Conservation (phyloP, 2,797 vertebrate genomes). For the Craterocephalus amniculus region DNA sequence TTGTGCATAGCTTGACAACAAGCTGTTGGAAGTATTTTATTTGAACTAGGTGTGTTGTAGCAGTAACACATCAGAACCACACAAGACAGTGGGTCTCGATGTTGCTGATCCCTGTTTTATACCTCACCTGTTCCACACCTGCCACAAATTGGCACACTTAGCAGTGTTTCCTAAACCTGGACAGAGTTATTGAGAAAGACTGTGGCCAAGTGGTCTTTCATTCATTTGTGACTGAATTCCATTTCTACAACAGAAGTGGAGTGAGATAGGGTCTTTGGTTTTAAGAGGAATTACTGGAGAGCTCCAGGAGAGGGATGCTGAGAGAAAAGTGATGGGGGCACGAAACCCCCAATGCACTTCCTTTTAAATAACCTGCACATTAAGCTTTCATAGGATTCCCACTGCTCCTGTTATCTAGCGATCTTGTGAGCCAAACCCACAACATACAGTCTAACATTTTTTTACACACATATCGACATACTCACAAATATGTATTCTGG, state of each 20-base stretch:
- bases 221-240: constrained; percentile 52
- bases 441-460: constrained; percentile 35
- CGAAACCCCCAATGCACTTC: constrained; percentile 73
- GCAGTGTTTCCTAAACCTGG: constrained; percentile 36
- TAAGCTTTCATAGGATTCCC: constrained; percentile 79
- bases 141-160: constrained; percentile 22
- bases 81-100: not conserved
- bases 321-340: constrained; percentile 62
- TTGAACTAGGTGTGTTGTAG: not conserved
- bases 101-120: not conserved
- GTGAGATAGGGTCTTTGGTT: constrained; percentile 44
- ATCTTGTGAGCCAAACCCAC: constrained; percentile 52
- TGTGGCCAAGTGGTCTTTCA: constrained; percentile 50
- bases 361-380: constrained; percentile 79
- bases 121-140: constrained; percentile 10
- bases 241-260: constrained; percentile 41
- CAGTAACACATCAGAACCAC: not conserved
- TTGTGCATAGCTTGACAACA: too few relatives aligned
- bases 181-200: constrained; percentile 46
- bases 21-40: not conserved
- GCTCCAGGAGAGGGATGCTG: constrained; percentile 56
- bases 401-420: constrained; percentile 70
- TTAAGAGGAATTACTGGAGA: constrained; percentile 54
- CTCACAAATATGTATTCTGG: not conserved
- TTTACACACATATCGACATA: not conserved